Evolutionary conservation across 2,797 vertebrate genomes (phyloP).

Genomic region (Meda fulgida): DNA sequence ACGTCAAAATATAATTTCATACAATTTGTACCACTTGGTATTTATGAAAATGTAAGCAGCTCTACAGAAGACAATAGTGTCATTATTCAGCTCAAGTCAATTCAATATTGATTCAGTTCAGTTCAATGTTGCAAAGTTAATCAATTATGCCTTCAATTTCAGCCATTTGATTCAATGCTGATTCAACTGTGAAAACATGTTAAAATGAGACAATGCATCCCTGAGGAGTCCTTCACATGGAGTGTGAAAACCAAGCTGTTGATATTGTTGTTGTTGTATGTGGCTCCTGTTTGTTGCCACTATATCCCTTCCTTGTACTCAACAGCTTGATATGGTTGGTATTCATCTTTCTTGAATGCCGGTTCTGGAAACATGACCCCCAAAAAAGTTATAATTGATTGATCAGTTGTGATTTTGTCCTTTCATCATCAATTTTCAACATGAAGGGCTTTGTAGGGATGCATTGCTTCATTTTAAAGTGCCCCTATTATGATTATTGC

Average conservation of each 20-base stretch:
- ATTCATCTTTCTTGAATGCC: neutral
- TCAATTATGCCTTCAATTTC: neutral
- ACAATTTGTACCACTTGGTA: no score
- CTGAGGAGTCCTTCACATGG: neutral
- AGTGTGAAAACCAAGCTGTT: neutral
- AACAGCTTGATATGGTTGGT: neutral
- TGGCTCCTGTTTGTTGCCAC: neutral
- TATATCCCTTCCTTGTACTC: neutral
- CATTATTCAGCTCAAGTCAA: neutral
- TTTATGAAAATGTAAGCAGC: no score
- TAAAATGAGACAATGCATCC: neutral
- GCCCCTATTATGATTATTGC: neutral
- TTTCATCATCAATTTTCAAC: neutral
- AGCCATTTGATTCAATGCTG: neutral
- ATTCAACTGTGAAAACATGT: neutral
- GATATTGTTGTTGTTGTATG: neutral
- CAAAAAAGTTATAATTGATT: neutral
- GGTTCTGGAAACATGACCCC: neutral
- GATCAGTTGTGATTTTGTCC: neutral
- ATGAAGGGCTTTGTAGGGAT: neutral
- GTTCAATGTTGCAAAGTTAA: neutral
- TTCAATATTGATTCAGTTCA: neutral
- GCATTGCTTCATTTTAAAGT: slow-evolving; percentile 4
- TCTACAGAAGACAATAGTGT: neutral
- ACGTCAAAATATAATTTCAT: no score